Conservation (phyloP, 2,888 invertebrate species). For the Yponomeuta sedellus region DNA sequence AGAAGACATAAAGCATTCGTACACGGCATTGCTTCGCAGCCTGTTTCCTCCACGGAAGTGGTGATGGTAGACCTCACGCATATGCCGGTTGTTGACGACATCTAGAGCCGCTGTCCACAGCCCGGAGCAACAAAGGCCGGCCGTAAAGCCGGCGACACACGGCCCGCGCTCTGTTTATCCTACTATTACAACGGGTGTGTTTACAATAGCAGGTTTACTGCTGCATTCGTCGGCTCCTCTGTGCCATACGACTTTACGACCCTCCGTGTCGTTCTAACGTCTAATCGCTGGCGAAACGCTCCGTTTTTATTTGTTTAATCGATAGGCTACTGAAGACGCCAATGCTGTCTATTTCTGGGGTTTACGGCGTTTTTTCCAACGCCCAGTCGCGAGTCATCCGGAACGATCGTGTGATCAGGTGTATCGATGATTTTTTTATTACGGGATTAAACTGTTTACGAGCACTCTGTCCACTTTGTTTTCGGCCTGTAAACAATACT, state of each 20-base stretch:
- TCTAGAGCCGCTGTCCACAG: slow-evolving; percentile 34
- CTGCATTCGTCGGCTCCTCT: slow-evolving; percentile 71
- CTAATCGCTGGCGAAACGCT: slow-evolving; percentile 59
- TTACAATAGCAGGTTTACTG: slow-evolving; percentile 72
- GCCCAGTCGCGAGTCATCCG: slow-evolving; percentile 47
- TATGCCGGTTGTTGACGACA: neutral
- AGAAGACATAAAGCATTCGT: too few relatives aligned
- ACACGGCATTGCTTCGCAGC: too few relatives aligned
- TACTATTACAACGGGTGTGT: slow-evolving; percentile 69
- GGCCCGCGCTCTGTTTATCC: slow-evolving; percentile 64
- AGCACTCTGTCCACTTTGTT: slow-evolving; percentile 66
- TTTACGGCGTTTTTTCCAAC: slow-evolving; percentile 53
- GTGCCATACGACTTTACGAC: slow-evolving; percentile 73
- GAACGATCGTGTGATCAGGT: slow-evolving; percentile 60
- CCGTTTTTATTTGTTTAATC: slow-evolving; percentile 74
- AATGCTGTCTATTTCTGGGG: slow-evolving; percentile 60
- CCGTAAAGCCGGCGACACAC: slow-evolving; percentile 72
- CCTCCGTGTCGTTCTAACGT: slow-evolving; percentile 67
- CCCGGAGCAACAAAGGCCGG: slow-evolving; percentile 60
- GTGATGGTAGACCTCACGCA: neutral
- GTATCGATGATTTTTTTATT: slow-evolving; percentile 60
- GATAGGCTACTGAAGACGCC: slow-evolving; percentile 67
- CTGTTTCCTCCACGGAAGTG: neutral
- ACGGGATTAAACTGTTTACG: slow-evolving; percentile 67
- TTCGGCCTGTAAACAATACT: slow-evolving; percentile 49